phyloP scores from a whole-genome alignment of 2,797 vertebrate genomes.

The Amblyraja radiata region DNA sequence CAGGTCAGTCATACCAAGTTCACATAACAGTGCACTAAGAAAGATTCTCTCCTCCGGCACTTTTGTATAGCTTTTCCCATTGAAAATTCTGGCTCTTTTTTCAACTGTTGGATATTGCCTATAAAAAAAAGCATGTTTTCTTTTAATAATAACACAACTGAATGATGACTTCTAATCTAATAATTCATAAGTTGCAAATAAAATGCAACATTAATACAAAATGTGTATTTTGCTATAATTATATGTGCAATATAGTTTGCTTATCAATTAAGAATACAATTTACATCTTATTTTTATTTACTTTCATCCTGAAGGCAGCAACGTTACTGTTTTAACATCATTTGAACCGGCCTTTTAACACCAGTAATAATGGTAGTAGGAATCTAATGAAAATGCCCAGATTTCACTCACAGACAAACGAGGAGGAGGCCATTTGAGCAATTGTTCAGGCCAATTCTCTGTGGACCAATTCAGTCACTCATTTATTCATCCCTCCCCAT shows the following conservation, averaged over 20 bases:
- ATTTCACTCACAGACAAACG: neutral
- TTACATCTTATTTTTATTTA: neutral
- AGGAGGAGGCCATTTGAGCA: neutral
- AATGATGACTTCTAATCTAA: neutral
- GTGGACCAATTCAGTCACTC: neutral
- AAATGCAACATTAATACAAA: neutral
- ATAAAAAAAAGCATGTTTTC: conserved; percentile 39
- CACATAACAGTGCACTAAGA: conserved; percentile 70
- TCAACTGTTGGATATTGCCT: conserved; percentile 85
- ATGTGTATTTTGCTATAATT: neutral
- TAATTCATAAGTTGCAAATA: neutral
- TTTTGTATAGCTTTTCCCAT: conserved; percentile 62
- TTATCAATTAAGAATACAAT: neutral
- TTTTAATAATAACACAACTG: neutral
- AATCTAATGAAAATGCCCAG: neutral
- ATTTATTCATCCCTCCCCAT: neutral
- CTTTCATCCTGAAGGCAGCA: neutral
- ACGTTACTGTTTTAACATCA: neutral
- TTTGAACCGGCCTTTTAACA: neutral
- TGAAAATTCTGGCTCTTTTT: conserved; percentile 68
- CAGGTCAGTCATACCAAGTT: conserved; percentile 66
- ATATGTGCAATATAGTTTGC: neutral
- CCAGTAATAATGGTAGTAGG: neutral
- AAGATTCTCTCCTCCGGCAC: conserved; percentile 72
- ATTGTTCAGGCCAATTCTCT: no score